These are phyloP conservation scores for Novumbra hubbsi DNA, from an alignment of 2,797 vertebrate species.

Conservation along the genomic window DNA sequence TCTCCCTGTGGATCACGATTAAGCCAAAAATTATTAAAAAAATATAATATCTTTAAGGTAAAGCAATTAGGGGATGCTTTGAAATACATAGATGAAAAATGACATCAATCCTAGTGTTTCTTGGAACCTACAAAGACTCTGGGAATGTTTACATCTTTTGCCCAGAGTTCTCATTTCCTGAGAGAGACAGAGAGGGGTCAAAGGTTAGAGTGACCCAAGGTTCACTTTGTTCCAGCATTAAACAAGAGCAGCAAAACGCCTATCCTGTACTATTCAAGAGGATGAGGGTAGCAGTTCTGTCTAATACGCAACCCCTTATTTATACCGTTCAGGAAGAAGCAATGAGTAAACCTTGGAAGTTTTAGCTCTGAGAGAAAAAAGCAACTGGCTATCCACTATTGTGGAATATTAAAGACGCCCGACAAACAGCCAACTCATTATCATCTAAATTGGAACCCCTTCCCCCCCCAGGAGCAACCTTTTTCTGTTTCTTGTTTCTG, in stretches of 20 bases:
- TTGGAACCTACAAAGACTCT: neutral
- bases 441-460: neutral
- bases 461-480: too few species aligned
- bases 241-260: slow-evolving; percentile 29
- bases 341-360: slow-evolving; percentile 22
- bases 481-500: too few species aligned
- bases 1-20: neutral
- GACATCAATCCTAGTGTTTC: neutral
- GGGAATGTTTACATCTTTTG: slow-evolving; percentile 5
- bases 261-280: slow-evolving; percentile 42
- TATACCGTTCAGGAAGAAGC: slow-evolving; percentile 20
- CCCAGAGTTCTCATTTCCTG: slow-evolving; percentile 41
- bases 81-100: neutral
- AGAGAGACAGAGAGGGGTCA: slow-evolving; percentile 30
- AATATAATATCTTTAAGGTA: neutral
- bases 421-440: slow-evolving; percentile 11
- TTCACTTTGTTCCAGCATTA: slow-evolving; percentile 20
- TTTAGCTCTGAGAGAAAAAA: slow-evolving; percentile 12
- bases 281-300: too few species aligned
- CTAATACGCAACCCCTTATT: slow-evolving; percentile 36
- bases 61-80: neutral
- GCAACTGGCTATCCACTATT: neutral
- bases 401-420: neutral
- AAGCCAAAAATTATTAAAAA: neutral
- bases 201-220: slow-evolving; percentile 33